phyloP scores from a whole-genome alignment of 2,888 invertebrate species.

The Callyntrura guangdongensis region DNA sequence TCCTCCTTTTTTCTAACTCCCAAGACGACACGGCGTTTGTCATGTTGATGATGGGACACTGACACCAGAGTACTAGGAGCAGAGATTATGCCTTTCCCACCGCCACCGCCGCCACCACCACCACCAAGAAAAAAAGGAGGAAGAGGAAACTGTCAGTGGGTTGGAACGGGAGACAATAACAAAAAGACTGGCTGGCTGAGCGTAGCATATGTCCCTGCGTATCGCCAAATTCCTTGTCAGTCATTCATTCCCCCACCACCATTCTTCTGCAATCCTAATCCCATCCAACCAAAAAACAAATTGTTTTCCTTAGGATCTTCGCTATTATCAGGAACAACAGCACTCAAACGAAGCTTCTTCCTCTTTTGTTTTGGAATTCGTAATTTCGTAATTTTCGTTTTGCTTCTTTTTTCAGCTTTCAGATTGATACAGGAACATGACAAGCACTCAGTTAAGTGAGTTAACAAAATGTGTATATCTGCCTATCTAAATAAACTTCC shows the following conservation, averaged over 20 bases:
- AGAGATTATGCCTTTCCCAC: background rate
- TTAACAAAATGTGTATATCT: no score
- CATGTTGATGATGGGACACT: constrained; percentile 14
- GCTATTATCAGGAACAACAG: background rate
- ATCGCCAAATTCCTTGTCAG: constrained; percentile 37
- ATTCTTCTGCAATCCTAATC: background rate
- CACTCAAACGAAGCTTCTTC: background rate
- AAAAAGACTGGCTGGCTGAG: constrained; percentile 12
- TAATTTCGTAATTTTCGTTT: no score
- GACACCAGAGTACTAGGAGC: background rate
- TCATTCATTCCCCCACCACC: background rate
- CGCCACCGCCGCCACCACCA: background rate
- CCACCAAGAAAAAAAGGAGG: no score
- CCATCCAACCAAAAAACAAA: constrained; percentile 31
- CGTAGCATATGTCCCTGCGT: background rate
- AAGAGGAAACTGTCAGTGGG: background rate
- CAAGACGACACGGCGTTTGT: background rate
- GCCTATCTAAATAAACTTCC: no score
- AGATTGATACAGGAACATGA: no score
- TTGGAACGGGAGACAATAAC: constrained; percentile 5
- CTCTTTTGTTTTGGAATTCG: background rate
- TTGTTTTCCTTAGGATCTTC: background rate
- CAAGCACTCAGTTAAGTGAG: no score
- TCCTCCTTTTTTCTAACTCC: background rate
- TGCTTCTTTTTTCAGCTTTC: no score